Evolutionary conservation across 2,888 invertebrate genomes (phyloP).

Genomic region (Monochamus alternatus): DNA sequence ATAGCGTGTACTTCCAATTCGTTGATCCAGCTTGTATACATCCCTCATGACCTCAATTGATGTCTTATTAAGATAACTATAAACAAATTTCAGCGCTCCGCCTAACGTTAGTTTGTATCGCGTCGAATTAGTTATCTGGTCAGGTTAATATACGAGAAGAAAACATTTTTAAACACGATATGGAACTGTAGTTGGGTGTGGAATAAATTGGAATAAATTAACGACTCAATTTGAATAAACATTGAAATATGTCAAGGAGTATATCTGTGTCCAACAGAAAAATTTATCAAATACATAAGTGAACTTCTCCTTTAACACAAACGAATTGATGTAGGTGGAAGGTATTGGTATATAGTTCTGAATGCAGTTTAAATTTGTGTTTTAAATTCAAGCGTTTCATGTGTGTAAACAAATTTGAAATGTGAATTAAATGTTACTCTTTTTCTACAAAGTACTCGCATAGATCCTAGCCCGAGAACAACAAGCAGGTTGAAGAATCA

Average conservation of each 20-base stretch:
- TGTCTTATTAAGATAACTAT: neutral
- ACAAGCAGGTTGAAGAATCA: too few relatives aligned
- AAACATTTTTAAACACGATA: neutral
- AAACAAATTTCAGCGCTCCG: neutral
- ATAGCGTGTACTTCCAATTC: too few relatives aligned
- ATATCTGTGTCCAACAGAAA: neutral
- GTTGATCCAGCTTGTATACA: too few relatives aligned
- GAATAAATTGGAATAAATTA: neutral
- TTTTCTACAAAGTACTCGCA: too few relatives aligned
- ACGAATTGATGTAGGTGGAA: neutral
- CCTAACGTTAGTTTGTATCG: neutral
- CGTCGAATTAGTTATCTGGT: neutral
- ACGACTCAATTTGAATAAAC: slow-evolving; percentile 2
- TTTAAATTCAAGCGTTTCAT: too few relatives aligned
- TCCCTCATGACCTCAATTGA: too few relatives aligned
- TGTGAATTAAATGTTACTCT: too few relatives aligned
- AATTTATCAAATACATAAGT: neutral
- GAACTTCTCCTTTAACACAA: neutral
- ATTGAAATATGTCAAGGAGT: neutral
- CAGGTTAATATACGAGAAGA: neutral
- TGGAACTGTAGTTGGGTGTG: neutral
- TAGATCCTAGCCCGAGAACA: too few relatives aligned
- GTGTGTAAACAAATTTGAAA: too few relatives aligned
- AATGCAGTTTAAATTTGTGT: neutral
- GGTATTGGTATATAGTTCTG: neutral